Evolutionary conservation across 2,797 vertebrate species (phyloP), one percentile per base, ranked within the genome.

Genomic region (Acridotheres tristis): DNA sequence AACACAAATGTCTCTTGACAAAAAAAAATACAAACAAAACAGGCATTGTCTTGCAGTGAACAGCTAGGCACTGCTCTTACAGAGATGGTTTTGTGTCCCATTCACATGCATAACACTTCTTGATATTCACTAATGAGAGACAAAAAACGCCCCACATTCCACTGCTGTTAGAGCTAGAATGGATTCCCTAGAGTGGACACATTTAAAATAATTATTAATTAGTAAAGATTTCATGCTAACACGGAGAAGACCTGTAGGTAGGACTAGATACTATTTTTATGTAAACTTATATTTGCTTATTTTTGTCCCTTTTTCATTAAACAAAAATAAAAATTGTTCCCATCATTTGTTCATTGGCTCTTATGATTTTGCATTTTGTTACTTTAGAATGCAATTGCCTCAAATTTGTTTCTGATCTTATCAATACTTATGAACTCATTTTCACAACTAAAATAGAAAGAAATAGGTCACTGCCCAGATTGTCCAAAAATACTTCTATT

Each of bases 61-160:
- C 75, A 83, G 67, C 87, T 67, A 87, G 79, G 62, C 89, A 58
- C 62, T 38, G 71, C 80, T 93, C 67, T 95, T 55, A 96, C 93
- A 97, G 87, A 95, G 91, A 88, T 68, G 85, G 68, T 83, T 96
- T 96, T 96, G 95, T 97, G 51, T 81, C n/a, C n/a, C 34, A 59
- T 91, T 88, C 17, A 5, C 61, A 84, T 25, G 88, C 71, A n/a
- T 59, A 91, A 90, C 71, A 80, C 85, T 95, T 93, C 87, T n/a
- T 88, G 83, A 92, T 92, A 96, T 63, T 84, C 85, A 80, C 48
- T 93, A 78, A 86, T 77, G 86, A 85, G 73, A 77, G 53, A 67
- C 83, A 95, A 83, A 91, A 79, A 76, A 32, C 19, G 8, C 26
- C 57, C 57, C 57, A 43, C 38, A 88, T 87, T 91, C 66, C 61